Base-by-base conservation (phyloP, 2,113 vertebrate genomes). In the Cephalopholis sonnerati region DNA sequence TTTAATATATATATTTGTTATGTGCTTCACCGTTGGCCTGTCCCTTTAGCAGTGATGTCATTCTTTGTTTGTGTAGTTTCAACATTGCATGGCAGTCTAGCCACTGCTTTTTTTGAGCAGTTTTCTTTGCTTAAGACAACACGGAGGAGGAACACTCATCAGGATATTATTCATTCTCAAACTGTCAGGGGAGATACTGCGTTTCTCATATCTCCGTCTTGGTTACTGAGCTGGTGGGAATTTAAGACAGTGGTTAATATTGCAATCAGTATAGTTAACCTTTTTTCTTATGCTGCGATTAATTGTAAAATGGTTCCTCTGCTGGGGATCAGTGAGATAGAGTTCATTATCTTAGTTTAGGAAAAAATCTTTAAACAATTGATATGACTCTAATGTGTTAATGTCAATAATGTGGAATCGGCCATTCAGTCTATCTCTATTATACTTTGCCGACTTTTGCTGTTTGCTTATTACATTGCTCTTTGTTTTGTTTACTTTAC, bases 111-210 rank as follows among this genome's bases (percentile, higher is more conserved):
- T 82, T 85, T 81, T 77, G 15, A 86, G 63, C 53, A 54, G 44
- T 83, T 86, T 71, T 57, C 77, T 82, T 64, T 71, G 64, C 77
- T 90, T 82, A 87, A 87, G 77, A 89, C 72, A 92, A 92, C 87
- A 91, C 7, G 12, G 76, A 63, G 74, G 53, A 87, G n/a, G 75
- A 85, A 74, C 32, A 74, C 88, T 89, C 82, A 79, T 86, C 89
- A 73, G 78, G 87, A 90, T 88, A 50, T 89, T 90, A 83, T 84
- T 89, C 85, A 85, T 90, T 83, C 86, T 77, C 41, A 3, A 81
- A 80, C 67, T 86, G 65, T 85, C 91, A 75, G 70, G 86, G 89
- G 89, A 89, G 75, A 84, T 71, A 55, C 79, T 79, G 29, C 44
- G 15, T 89, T 87, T 90, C 80, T 89, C 73, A 82, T 74, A 59